Evolutionary conservation across 2,113 vertebrate genomes (phyloP), one percentile per base, ranked within the genome.

Genomic region (Neolamprologus ventralis): DNA sequence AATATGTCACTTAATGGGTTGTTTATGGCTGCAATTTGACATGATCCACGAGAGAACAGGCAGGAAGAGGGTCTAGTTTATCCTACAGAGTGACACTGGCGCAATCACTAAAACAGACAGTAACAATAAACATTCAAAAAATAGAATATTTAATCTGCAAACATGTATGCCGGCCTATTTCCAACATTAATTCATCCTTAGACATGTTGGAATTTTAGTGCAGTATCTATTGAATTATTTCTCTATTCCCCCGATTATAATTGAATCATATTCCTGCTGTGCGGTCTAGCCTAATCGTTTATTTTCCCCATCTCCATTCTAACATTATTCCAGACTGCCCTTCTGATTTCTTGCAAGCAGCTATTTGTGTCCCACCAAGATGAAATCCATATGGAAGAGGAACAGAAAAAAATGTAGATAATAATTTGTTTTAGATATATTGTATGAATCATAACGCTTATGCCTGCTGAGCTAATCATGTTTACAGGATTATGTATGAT

Each of bases 1-100:
- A 97, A 97, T 96, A 97, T 94, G 95, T 96, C 96, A 95, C 94
- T 94, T 96, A 96, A 96, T 95, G 80, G 82, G 92, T 95, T 97
- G 96, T 97, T 97, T 97, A 96, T 92, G 93, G 92, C 35, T 87
- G 91, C 87, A 92, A 71, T 89, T 95, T 91, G 93, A 96, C 95
- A 93, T 94, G 94, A 97, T 95, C 90, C 94, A 95, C 91, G 93
- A 95, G 90, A 94, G 79, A 94, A 86, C 89, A 93, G 94, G 85
- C 80, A 31, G 81, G 63, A 7, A 80, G 7, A 78, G 47, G 65
- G 58, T 82, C 73, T 54, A 54, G 57, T 33, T 71, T 26, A n/a
- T 80, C 28, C 80, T 28, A 19, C 8, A 7, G 17, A 19, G 26
- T 47, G 60, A 63, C 28, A 83, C 54, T 81, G 80, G 85, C 49